Conservation (phyloP, 2,797 vertebrate species). For the Gallinago nigripennis region DNA sequence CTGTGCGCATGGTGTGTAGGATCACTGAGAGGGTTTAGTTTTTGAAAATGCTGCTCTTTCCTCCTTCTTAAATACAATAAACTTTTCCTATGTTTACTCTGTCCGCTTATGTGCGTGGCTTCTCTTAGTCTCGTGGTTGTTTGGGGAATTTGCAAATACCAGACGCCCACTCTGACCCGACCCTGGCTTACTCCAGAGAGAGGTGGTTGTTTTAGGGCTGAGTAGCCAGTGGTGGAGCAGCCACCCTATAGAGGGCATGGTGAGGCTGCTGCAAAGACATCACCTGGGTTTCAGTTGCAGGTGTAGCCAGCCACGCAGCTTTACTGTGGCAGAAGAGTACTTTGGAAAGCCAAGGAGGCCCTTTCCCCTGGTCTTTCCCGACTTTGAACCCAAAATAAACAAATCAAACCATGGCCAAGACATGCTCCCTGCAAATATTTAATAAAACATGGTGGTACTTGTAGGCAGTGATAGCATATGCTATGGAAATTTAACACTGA, state of each 20-base stretch:
- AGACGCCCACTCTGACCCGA: accelerated
- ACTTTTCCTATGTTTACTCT: not conserved
- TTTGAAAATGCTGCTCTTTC: not conserved
- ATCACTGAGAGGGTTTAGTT: not conserved
- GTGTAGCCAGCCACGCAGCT: not conserved
- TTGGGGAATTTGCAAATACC: not conserved
- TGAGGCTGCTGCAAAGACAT: not conserved
- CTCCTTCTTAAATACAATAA: not conserved
- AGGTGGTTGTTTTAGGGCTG: not conserved
- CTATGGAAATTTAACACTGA: not conserved
- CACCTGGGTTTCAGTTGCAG: not conserved
- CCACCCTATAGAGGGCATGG: not conserved
- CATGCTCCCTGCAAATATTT: constrained; percentile 5
- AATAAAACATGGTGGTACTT: constrained; percentile 1
- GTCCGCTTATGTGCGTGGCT: not conserved
- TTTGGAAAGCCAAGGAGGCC: not conserved
- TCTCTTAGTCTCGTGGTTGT: not conserved
- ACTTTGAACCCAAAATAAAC: not conserved
- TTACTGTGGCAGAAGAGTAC: not conserved
- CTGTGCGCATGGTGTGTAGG: not conserved
- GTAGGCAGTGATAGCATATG: not conserved
- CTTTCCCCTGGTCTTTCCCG: not conserved
- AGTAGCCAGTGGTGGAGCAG: not conserved
- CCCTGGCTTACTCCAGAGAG: not conserved
- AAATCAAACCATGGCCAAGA: not conserved